These are phyloP conservation scores for Xestia sexstrigata DNA, from an alignment of 2,888 invertebrate genomes.

Conservation along the genomic window DNA sequence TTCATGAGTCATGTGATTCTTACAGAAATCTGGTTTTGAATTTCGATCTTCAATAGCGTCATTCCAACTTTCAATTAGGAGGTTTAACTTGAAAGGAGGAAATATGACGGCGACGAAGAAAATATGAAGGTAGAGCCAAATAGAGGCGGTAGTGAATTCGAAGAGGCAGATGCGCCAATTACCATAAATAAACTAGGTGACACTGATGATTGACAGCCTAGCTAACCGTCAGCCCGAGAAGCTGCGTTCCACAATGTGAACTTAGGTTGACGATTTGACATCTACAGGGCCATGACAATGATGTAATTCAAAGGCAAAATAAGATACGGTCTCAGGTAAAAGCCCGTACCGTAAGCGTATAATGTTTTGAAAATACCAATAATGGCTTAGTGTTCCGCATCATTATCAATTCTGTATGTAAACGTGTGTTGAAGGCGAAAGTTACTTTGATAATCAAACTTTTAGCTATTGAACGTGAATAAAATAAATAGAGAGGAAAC, in stretches of 20 bases:
- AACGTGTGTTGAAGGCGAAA: constrained; percentile 68
- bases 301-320: not conserved
- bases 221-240: not conserved
- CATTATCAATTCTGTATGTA: constrained; percentile 69
- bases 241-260: not conserved
- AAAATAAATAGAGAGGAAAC: constrained; percentile 64
- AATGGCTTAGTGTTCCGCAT: constrained; percentile 63
- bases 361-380: constrained; percentile 35
- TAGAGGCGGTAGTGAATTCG: not conserved
- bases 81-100: not conserved
- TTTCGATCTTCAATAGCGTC: not conserved
- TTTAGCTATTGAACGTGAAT: constrained; percentile 59
- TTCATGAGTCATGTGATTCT: not conserved
- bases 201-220: not conserved
- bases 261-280: not conserved
- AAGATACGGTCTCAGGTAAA: not conserved
- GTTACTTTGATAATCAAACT: constrained; percentile 63
- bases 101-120: not conserved
- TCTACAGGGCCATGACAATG: not conserved
- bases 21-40: not conserved
- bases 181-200: not conserved
- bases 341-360: not conserved
- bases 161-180: not conserved
- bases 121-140: not conserved
- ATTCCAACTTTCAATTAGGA: constrained; percentile 2